These are phyloP conservation scores for Yponomeuta cagnagella DNA, from an alignment of 2,888 invertebrate genomes.

Conservation along the genomic window DNA sequence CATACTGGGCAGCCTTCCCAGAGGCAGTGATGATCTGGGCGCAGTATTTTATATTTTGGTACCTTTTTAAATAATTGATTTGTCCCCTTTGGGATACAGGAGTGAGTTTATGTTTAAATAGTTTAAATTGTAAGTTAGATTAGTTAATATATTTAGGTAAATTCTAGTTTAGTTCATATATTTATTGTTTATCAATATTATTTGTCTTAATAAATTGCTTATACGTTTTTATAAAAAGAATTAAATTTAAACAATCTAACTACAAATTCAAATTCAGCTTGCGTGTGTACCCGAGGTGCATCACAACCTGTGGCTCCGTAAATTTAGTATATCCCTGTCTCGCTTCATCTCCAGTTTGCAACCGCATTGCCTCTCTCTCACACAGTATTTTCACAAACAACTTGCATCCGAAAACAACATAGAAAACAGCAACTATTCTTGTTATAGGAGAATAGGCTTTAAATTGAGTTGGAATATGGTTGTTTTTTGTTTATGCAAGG, in stretches of 20 bases:
- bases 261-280: constrained; percentile 37
- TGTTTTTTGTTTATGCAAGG: constrained; percentile 27
- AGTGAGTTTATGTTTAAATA: no score
- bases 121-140: no score
- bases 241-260: background rate
- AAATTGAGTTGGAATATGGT: constrained; percentile 24
- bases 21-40: no score
- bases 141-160: no score
- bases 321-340: constrained; percentile 65
- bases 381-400: constrained; percentile 72
- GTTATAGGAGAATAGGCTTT: constrained; percentile 33
- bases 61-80: no score
- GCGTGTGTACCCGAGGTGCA: constrained; percentile 62
- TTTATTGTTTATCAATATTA: no score
- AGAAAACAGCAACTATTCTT: constrained; percentile 48
- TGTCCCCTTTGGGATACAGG: no score
- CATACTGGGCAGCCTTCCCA: no score
- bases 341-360: constrained; percentile 33
- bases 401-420: constrained; percentile 73
- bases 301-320: constrained; percentile 72
- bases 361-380: constrained; percentile 40
- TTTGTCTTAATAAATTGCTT: no score
- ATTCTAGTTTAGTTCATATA: no score
- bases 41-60: no score
- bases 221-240: background rate